These are phyloP conservation scores for Harlomillsia oculata DNA, from an alignment of 1,140 invertebrate species.

Conservation along the genomic window DNA sequence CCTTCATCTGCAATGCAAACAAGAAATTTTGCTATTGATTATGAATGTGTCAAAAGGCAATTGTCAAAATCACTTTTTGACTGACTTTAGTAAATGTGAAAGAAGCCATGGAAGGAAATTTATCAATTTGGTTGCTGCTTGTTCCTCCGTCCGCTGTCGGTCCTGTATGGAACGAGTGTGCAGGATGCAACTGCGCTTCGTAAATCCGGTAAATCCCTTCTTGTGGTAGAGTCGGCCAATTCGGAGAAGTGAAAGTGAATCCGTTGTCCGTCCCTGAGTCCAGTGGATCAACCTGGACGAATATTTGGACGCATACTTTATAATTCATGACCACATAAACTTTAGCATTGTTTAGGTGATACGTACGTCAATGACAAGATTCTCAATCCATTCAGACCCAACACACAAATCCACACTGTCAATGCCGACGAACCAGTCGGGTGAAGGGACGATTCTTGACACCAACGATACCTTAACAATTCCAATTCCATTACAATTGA, in stretches of 20 bases:
- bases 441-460: slow-evolving; percentile 48
- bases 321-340: neutral
- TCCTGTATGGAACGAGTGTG: slow-evolving; percentile 50
- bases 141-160: slow-evolving; percentile 35
- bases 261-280: slow-evolving; percentile 59
- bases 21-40: no score
- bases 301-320: slow-evolving; percentile 1
- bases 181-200: slow-evolving; percentile 41
- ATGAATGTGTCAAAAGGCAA: neutral
- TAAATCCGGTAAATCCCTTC: slow-evolving; percentile 48
- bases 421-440: slow-evolving; percentile 61
- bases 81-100: slow-evolving; percentile 38
- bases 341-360: neutral
- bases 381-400: slow-evolving; percentile 48
- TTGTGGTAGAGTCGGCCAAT: slow-evolving; percentile 48
- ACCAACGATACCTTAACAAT: slow-evolving; percentile 42
- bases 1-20: slow-evolving; percentile 29
- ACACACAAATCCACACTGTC: slow-evolving; percentile 52
- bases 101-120: slow-evolving; percentile 48
- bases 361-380: slow-evolving; percentile 46
- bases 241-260: slow-evolving; percentile 54
- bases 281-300: slow-evolving; percentile 46
- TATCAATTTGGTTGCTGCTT: slow-evolving; percentile 43
- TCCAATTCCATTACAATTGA: neutral
- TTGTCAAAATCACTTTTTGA: no score